Percentiles rank a stretch among this genome's conserved stretches.
These are phyloP conservation scores for Tromatobia lineatoria DNA, from an alignment of 2,888 invertebrate genomes.

Conservation along the genomic window DNA sequence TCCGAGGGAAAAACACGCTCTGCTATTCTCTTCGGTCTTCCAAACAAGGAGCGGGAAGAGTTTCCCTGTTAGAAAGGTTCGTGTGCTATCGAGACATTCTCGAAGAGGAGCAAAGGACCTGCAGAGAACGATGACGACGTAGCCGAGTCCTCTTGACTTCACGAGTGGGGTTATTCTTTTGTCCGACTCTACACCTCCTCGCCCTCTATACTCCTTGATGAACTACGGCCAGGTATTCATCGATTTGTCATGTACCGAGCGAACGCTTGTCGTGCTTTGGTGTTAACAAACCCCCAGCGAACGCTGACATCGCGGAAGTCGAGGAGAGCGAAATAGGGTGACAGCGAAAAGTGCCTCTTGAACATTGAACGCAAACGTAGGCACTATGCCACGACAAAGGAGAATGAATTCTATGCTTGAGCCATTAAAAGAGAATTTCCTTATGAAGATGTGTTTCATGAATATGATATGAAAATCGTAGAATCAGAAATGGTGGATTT, in stretches of 20 bases:
- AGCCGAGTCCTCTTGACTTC: slow-evolving; percentile 60
- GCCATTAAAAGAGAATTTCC: slow-evolving; percentile 21
- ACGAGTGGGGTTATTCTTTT: slow-evolving; percentile 67
- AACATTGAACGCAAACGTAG: slow-evolving; percentile 42
- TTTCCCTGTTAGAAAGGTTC: slow-evolving; percentile 16
- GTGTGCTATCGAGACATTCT: slow-evolving; percentile 51
- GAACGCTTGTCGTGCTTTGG: slow-evolving; percentile 45
- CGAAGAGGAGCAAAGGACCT: slow-evolving; percentile 17
- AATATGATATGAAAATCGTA: neutral
- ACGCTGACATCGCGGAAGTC: slow-evolving; percentile 59
- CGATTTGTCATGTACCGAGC: slow-evolving; percentile 67
- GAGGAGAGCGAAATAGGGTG: slow-evolving; percentile 38
- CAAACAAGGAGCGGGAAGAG: neutral
- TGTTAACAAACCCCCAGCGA: slow-evolving; percentile 70
- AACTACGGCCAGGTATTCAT: slow-evolving; percentile 65
- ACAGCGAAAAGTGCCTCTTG: slow-evolving; percentile 39
- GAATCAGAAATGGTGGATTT: neutral
- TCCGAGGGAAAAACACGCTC: neutral
- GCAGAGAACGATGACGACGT: slow-evolving; percentile 38
- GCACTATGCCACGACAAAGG: slow-evolving; percentile 31
- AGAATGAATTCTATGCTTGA: slow-evolving; percentile 40
- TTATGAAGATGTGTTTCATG: slow-evolving; percentile 5
- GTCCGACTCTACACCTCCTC: slow-evolving; percentile 41
- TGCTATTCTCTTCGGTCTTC: neutral
- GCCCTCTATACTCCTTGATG: slow-evolving; percentile 36